Conservation (phyloP, 2,797 vertebrate genomes). For the Sciurus carolinensis region DNA sequence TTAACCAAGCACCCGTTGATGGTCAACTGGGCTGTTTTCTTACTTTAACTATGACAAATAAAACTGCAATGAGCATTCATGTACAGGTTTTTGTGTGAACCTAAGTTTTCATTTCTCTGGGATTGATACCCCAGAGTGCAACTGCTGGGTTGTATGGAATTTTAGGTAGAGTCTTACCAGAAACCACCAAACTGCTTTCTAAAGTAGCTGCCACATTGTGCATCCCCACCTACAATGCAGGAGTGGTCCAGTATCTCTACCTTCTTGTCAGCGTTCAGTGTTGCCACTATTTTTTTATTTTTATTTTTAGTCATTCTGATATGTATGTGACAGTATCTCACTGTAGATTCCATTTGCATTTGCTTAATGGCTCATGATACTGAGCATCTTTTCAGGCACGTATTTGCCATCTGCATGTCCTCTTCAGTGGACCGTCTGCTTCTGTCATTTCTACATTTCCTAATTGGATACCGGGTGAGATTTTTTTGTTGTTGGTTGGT, state of each 20-base stretch:
- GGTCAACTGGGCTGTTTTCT: neutral
- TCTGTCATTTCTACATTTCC: neutral
- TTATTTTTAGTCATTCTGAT: neutral
- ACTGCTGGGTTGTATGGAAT: neutral
- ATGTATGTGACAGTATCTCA: neutral
- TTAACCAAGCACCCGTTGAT: neutral
- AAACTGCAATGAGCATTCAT: neutral
- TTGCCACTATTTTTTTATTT: neutral
- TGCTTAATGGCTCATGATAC: neutral
- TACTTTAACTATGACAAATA: neutral
- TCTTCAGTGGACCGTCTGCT: neutral
- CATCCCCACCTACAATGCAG: neutral
- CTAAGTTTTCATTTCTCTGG: constrained; percentile 17
- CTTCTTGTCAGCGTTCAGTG: neutral
- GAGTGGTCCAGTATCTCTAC: neutral
- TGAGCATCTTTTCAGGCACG: neutral
- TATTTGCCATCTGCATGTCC: neutral
- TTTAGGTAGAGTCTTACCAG: neutral
- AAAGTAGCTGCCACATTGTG: too few species aligned
- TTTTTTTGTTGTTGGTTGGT: neutral
- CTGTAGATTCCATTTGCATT: neutral
- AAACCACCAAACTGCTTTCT: neutral
- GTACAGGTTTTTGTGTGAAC: neutral
- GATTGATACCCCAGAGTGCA: neutral
- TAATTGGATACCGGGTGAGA: neutral